These are phyloP conservation scores for Arenicola marina DNA, from an alignment of 2,888 invertebrate species.

Conservation along the genomic window DNA sequence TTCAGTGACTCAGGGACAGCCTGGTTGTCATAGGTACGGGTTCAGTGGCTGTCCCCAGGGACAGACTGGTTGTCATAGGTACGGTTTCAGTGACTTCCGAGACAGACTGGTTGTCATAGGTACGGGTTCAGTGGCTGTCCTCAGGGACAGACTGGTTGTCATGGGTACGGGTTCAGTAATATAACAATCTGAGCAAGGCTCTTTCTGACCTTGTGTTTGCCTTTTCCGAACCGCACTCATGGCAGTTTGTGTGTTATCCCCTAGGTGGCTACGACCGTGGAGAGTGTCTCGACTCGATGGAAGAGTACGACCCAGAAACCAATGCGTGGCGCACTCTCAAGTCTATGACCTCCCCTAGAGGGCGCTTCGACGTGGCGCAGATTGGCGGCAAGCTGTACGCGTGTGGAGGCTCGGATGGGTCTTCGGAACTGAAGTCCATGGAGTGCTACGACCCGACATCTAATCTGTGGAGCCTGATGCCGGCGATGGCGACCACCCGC, in stretches of 20 bases:
- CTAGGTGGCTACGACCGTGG: constrained; percentile 91
- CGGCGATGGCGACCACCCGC: constrained; percentile 69
- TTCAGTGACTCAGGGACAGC: too few relatives aligned
- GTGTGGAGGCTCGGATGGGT: constrained; percentile 83
- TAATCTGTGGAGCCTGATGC: constrained; percentile 65
- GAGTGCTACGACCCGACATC: constrained; percentile 68
- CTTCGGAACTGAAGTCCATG: constrained; percentile 75
- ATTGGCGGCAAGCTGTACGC: constrained; percentile 72
- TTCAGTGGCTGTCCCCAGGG: too few relatives aligned
- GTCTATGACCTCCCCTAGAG: constrained; percentile 77
- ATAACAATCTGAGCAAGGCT: too few relatives aligned
- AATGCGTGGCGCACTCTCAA: constrained; percentile 82
- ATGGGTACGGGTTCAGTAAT: too few relatives aligned
- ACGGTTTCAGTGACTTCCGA: too few relatives aligned
- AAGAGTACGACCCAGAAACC: constrained; percentile 82
- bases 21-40: too few relatives aligned
- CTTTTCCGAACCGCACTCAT: neutral
- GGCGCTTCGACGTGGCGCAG: constrained; percentile 16
- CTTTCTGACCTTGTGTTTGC: neutral
- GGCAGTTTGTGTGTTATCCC: neutral
- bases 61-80: too few relatives aligned
- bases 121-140: too few relatives aligned
- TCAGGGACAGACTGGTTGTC: too few relatives aligned
- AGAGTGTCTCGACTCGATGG: constrained; percentile 88
- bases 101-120: too few relatives aligned